Evolutionary conservation across 2,888 invertebrate genomes (phyloP).

Genomic region (Ornithoptera alexandrae): DNA sequence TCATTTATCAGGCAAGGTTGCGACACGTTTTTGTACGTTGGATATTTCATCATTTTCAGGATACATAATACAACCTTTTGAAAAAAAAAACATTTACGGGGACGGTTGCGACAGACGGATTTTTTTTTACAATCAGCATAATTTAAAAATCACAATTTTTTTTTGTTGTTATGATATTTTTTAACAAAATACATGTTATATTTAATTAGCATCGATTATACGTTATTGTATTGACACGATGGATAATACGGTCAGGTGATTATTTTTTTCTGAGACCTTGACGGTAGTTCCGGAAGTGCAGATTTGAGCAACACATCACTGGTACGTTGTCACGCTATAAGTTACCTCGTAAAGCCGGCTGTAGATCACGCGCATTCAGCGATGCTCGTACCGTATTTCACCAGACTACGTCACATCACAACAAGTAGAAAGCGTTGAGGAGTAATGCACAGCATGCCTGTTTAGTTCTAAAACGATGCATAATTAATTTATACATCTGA

Average conservation of each 20-base stretch:
- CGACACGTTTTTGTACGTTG: slow-evolving; percentile 48
- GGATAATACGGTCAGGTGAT: not conserved
- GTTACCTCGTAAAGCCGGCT: slow-evolving; percentile 21
- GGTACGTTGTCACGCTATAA: slow-evolving; percentile 11
- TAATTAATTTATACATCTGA: slow-evolving; percentile 76
- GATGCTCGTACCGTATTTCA: slow-evolving; percentile 48
- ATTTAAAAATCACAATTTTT: slow-evolving; percentile 23
- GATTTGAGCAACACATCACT: not conserved
- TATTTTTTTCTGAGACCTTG: not conserved
- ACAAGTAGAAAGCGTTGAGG: slow-evolving; percentile 52
- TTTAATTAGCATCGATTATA: not conserved
- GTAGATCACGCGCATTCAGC: slow-evolving; percentile 21
- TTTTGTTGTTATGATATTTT: not conserved
- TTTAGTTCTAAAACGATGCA: slow-evolving; percentile 74
- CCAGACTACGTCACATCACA: slow-evolving; percentile 69
- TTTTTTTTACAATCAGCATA: slow-evolving; percentile 9
- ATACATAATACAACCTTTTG: slow-evolving; percentile 24
- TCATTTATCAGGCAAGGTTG: slow-evolving; percentile 42
- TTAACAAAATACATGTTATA: not conserved
- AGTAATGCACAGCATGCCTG: slow-evolving; percentile 57
- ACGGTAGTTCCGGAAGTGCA: not conserved
- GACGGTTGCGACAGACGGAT: slow-evolving; percentile 19
- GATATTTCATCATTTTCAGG: slow-evolving; percentile 51
- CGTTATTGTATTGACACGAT: not conserved
- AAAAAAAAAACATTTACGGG: slow-evolving; percentile 27